Evolutionary conservation across 2,113 vertebrate genomes (phyloP).

Genomic region (Peromyscus polionotus): DNA sequence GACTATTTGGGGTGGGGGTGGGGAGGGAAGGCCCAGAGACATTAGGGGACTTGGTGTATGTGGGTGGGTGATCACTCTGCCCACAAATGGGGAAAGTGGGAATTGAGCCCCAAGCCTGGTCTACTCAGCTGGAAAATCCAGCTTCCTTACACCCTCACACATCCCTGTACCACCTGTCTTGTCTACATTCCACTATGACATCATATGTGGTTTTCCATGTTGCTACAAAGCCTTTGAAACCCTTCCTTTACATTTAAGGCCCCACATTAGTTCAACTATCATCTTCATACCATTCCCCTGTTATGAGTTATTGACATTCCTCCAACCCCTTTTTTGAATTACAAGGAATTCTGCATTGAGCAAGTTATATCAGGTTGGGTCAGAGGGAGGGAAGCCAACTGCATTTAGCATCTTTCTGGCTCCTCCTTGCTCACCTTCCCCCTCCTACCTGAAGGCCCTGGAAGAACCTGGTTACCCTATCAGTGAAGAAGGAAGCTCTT

Average conservation of each 20-base stretch:
- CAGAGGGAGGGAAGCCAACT: neutral
- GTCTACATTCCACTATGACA: neutral
- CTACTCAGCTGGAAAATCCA: neutral
- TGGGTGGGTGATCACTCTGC: neutral
- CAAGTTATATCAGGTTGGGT: neutral
- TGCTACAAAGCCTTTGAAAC: neutral
- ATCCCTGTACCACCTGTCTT: neutral
- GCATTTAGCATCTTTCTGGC: neutral
- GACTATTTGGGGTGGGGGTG: neutral
- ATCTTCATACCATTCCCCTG: neutral
- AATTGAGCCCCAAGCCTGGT: neutral
- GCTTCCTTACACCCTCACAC: neutral
- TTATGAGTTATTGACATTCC: neutral
- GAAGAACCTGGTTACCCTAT: no score
- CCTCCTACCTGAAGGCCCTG: neutral
- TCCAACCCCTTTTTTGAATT: neutral
- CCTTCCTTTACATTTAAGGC: neutral
- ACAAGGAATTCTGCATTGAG: neutral
- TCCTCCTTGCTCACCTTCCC: neutral
- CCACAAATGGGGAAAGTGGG: neutral
- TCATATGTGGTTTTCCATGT: neutral
- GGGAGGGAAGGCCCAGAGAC: neutral
- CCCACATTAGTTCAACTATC: neutral
- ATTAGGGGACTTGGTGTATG: neutral
- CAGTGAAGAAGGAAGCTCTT: neutral